Evolutionary conservation across 2,113 vertebrate species (phyloP).

Genomic region (Tapirus terrestris): DNA sequence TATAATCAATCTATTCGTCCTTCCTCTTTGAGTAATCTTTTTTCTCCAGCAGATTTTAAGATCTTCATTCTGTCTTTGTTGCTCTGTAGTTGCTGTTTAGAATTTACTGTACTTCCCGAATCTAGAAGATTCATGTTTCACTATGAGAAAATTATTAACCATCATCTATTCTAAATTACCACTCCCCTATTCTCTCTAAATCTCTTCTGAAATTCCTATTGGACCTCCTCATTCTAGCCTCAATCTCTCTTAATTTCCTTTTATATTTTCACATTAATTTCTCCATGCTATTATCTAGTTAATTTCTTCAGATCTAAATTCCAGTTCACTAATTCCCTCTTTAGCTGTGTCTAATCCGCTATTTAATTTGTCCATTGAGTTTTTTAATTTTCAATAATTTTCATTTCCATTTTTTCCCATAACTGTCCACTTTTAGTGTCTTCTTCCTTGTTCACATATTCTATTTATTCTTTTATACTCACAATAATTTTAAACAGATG

Average conservation of each 20-base stretch:
- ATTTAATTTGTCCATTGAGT: background rate
- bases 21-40: background rate
- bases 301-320: background rate
- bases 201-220: background rate
- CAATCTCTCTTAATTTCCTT: background rate
- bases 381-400: background rate
- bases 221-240: background rate
- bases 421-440: background rate
- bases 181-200: background rate
- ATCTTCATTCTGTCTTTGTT: background rate
- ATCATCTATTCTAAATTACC: background rate
- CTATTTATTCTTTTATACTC: background rate
- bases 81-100: background rate
- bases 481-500: constrained; percentile 14
- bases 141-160: background rate
- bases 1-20: background rate
- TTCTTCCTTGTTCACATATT: background rate
- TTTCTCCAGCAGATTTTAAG: background rate
- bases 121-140: background rate
- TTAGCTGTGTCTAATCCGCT: background rate
- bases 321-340: background rate
- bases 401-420: background rate
- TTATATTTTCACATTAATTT: background rate
- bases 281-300: background rate
- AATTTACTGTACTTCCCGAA: background rate